Conservation (phyloP, 2,797 vertebrate species). For the Catostomus latipinnis region DNA sequence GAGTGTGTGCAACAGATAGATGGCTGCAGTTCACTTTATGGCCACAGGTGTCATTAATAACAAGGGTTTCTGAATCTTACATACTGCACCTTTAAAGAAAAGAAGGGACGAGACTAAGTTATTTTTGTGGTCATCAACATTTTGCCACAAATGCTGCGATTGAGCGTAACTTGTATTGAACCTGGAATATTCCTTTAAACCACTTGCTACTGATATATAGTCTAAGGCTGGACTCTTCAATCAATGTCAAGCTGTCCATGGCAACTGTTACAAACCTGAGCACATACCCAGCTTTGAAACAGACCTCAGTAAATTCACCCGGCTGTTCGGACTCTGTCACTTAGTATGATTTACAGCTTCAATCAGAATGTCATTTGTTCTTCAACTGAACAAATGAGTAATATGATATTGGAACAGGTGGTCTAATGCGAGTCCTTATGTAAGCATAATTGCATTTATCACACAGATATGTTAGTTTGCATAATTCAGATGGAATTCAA, state of each 20-base stretch:
- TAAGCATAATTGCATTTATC: slow-evolving; percentile 73
- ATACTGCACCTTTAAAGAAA: no score
- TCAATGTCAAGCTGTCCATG: neutral
- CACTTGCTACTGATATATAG: no score
- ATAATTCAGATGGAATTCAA: slow-evolving; percentile 58
- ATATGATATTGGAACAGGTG: slow-evolving; percentile 60
- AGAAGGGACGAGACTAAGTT: no score
- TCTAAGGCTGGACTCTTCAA: no score
- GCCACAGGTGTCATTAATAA: no score
- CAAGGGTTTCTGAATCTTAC: no score
- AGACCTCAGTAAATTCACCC: neutral
- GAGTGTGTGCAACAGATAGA: no score
- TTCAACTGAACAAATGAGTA: slow-evolving; percentile 52
- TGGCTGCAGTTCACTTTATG: no score
- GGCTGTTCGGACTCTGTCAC: neutral
- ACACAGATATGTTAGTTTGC: slow-evolving; percentile 65
- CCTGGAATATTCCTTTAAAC: no score
- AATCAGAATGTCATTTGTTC: slow-evolving; percentile 51
- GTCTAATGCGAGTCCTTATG: slow-evolving; percentile 54
- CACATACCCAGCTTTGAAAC: neutral
- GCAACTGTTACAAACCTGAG: neutral
- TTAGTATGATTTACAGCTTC: slow-evolving; percentile 29
- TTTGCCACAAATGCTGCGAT: no score
- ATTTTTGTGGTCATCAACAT: no score
- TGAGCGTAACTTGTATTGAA: no score